phyloP scores from a whole-genome alignment of 2,888 invertebrate species.

The Hedya salicella region DNA sequence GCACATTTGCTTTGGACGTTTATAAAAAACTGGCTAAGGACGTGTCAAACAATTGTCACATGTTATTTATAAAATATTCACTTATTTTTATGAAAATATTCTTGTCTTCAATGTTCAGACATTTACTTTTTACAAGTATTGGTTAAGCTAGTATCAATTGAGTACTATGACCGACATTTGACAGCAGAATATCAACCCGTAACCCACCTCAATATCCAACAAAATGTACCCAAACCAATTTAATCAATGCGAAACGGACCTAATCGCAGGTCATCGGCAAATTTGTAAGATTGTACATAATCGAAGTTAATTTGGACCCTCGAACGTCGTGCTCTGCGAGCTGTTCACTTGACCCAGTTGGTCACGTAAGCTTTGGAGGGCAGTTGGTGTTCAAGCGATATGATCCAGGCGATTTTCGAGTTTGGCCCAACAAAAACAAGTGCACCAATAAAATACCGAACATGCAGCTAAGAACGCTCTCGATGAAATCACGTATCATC shows the following conservation, averaged over 20 bases:
- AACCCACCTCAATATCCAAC: conserved; percentile 2
- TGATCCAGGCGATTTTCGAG: conserved; percentile 27
- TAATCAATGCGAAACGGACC: conserved; percentile 24
- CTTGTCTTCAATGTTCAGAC: too few relatives aligned
- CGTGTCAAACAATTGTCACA: too few relatives aligned
- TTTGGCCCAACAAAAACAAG: not conserved
- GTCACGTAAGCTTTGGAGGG: conserved; percentile 51
- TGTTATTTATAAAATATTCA: too few relatives aligned
- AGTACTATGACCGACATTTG: too few relatives aligned
- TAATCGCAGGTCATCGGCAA: conserved; percentile 29
- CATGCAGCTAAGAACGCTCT: too few relatives aligned
- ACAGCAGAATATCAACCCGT: not conserved
- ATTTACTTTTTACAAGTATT: too few relatives aligned
- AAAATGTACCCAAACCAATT: conserved; percentile 14
- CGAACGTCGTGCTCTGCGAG: conserved; percentile 47
- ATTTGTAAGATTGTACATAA: conserved; percentile 40
- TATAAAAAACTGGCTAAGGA: too few relatives aligned
- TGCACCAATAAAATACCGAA: too few relatives aligned
- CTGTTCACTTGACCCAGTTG: conserved; percentile 62
- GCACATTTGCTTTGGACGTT: too few relatives aligned
- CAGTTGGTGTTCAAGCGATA: conserved; percentile 40
- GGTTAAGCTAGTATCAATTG: too few relatives aligned
- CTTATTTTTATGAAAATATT: too few relatives aligned
- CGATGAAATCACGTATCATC: too few relatives aligned
- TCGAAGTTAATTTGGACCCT: conserved; percentile 50